phyloP scores from a whole-genome alignment of 2,888 invertebrate genomes.

The Hartigia nigra region DNA sequence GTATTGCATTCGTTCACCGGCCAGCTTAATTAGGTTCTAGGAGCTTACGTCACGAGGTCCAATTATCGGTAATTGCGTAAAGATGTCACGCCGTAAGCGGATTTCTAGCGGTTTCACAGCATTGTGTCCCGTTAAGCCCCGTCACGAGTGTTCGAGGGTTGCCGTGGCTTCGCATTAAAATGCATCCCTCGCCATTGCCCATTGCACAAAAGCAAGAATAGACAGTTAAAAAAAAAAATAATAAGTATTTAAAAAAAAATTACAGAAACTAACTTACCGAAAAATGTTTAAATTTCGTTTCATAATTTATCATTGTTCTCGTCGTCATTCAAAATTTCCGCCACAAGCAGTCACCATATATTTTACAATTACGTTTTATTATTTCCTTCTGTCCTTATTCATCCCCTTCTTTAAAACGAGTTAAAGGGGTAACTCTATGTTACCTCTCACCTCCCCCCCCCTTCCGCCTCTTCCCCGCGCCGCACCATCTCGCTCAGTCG shows the following conservation, averaged over 20 bases:
- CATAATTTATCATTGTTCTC: not conserved
- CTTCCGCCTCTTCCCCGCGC: not conserved
- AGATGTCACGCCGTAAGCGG: conserved; percentile 65
- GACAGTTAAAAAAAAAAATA: not conserved
- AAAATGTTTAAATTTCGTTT: not conserved
- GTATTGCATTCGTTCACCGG: conserved; percentile 51
- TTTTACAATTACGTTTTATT: not conserved
- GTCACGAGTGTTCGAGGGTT: conserved; percentile 32
- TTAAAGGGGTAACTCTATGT: conserved; percentile 6
- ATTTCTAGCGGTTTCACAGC: conserved; percentile 59
- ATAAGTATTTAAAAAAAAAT: not conserved
- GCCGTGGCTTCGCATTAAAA: conserved; percentile 50
- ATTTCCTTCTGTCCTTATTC: not conserved
- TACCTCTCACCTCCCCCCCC: not conserved
- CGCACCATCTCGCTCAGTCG: not conserved
- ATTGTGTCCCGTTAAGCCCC: conserved; percentile 57
- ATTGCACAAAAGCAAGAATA: not conserved
- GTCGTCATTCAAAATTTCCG: not conserved
- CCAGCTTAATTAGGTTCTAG: conserved; percentile 59
- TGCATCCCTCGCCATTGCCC: conserved; percentile 31
- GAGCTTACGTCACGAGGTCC: conserved; percentile 52
- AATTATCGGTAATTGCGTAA: conserved; percentile 66
- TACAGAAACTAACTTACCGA: not conserved
- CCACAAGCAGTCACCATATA: not conserved
- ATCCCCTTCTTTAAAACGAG: not conserved